Percentiles rank a stretch among this genome's conserved stretches.
Evolutionary conservation across 2,113 vertebrate genomes (phyloP).

Genomic region (Cinclus mexicanus): DNA sequence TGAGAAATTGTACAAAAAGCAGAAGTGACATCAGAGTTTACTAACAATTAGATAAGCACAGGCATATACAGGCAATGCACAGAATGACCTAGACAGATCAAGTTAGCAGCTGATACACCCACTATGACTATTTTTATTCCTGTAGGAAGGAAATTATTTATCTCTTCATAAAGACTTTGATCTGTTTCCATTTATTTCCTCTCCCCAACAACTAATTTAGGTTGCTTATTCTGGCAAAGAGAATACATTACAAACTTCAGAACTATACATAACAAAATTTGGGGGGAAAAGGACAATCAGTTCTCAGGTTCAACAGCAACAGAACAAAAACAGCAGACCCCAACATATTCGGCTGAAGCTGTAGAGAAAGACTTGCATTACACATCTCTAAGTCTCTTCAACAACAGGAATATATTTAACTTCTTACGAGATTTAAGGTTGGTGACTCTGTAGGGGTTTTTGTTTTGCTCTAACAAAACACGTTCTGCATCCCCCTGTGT

Average conservation of each 20-base stretch:
- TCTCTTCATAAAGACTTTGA: not conserved
- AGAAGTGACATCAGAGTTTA: not conserved
- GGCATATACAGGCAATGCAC: not conserved
- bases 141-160: not conserved
- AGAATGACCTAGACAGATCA: not conserved
- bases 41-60: not conserved
- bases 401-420: not conserved
- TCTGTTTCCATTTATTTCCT: not conserved
- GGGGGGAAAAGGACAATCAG: accelerated
- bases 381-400: not conserved
- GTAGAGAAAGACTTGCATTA: not conserved
- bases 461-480: not conserved
- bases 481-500: not conserved
- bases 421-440: not conserved
- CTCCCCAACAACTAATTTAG: not conserved
- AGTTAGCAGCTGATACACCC: not conserved
- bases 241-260: not conserved
- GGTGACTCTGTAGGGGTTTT: not conserved
- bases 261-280: not conserved
- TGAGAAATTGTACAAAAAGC: not conserved
- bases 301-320: not conserved
- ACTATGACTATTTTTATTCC: not conserved
- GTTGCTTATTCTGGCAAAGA: not conserved
- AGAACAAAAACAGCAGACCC: not conserved
- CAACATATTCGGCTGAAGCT: not conserved